A percentile compares a stretch with the other conserved stretches of the same genome.
Conservation (phyloP, 2,113 vertebrate genomes). For the Plectropomus leopardus region DNA sequence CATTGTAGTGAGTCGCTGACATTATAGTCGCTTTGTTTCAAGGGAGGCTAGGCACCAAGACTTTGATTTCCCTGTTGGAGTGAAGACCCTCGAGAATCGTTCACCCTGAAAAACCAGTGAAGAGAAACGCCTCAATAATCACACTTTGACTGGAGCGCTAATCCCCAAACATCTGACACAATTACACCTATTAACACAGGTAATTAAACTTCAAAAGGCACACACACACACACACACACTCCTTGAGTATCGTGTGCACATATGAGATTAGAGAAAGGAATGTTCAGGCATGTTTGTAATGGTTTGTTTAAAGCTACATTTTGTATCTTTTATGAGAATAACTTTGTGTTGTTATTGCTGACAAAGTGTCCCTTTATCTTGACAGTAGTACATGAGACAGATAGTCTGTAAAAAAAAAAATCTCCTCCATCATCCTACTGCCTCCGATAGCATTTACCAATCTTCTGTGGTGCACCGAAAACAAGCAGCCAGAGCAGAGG, state of each 20-base stretch:
- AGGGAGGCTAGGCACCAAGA: conserved; percentile 12
- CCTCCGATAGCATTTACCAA: too few species aligned
- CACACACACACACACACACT: conserved; percentile 5
- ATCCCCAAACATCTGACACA: conserved; percentile 68
- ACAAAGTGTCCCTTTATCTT: too few species aligned
- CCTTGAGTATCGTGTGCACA: neutral
- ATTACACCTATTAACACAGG: conserved; percentile 69
- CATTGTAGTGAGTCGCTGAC: conserved; percentile 23
- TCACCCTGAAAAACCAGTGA: conserved; percentile 59
- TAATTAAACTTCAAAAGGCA: conserved; percentile 60
- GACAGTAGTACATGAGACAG: too few species aligned
- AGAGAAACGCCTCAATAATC: conserved; percentile 59
- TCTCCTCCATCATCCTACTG: too few species aligned
- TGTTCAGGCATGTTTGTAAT: too few species aligned
- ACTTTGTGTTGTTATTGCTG: too few species aligned
- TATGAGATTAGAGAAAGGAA: conserved; percentile 1
- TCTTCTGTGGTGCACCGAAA: too few species aligned
- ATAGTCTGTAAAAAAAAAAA: too few species aligned
- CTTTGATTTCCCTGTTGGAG: conserved; percentile 54
- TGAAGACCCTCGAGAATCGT: conserved; percentile 41
- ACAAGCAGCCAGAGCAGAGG: too few species aligned
- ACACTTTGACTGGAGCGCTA: conserved; percentile 47
- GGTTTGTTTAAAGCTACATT: too few species aligned
- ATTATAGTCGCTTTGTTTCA: conserved; percentile 28
- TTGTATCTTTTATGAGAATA: too few species aligned